Conservation (phyloP, 2,113 vertebrate genomes). For the Hippocampus zosterae region DNA sequence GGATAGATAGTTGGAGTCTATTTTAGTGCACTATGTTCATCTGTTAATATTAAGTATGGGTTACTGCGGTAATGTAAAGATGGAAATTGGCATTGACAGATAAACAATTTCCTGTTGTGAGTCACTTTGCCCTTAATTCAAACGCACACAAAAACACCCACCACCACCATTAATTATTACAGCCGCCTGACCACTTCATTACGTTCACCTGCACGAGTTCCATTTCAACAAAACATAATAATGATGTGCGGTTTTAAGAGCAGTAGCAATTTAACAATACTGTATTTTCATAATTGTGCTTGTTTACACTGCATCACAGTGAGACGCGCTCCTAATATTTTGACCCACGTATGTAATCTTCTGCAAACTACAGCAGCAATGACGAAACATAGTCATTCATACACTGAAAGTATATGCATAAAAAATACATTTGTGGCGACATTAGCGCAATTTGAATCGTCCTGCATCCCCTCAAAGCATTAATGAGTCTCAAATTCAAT, state of each 20-base stretch:
- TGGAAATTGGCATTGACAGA: background rate
- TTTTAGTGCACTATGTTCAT: background rate
- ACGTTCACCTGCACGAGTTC: no score
- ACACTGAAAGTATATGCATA: background rate
- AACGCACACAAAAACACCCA: no score
- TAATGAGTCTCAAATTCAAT: conserved; percentile 2
- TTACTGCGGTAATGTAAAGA: background rate
- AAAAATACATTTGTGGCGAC: background rate
- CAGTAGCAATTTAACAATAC: background rate
- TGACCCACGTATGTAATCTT: background rate
- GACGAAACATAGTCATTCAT: background rate
- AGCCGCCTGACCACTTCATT: no score
- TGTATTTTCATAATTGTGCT: background rate
- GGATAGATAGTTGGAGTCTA: background rate
- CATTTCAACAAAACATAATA: background rate
- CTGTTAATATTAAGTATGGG: background rate
- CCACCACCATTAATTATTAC: background rate
- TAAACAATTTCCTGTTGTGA: background rate
- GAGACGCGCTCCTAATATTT: background rate
- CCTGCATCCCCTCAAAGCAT: background rate
- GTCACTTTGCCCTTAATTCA: background rate
- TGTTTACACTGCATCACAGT: background rate
- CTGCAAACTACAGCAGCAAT: background rate
- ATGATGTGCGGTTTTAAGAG: background rate
- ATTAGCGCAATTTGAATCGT: background rate